Conservation (phyloP, 2,113 vertebrate genomes). For the Azemiops feae region DNA sequence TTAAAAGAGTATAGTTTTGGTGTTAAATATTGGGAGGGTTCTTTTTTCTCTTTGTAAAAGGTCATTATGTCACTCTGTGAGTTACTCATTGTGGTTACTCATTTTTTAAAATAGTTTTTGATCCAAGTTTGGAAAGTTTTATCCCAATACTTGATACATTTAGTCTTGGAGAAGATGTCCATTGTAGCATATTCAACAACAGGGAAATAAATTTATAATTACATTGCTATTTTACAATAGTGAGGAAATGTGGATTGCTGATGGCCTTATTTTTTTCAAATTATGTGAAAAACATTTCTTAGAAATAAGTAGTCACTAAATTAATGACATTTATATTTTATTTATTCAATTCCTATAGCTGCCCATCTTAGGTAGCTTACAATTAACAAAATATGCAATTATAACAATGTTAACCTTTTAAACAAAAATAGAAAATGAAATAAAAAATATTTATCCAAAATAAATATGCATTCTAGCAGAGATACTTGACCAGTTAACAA, state of each 20-base stretch:
- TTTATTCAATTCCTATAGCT: neutral
- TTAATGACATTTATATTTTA: neutral
- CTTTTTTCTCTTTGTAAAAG: neutral
- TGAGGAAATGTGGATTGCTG: neutral
- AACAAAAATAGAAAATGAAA: neutral
- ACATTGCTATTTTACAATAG: constrained; percentile 4
- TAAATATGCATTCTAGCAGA: neutral
- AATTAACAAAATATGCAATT: neutral
- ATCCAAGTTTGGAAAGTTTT: neutral
- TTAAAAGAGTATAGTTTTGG: neutral
- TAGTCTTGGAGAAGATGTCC: neutral
- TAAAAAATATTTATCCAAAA: neutral
- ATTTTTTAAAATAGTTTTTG: neutral
- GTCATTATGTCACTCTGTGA: neutral
- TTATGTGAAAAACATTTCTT: neutral
- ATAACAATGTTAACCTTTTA: neutral
- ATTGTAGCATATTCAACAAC: neutral
- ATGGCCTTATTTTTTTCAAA: neutral
- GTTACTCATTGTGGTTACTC: neutral
- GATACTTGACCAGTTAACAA: neutral
- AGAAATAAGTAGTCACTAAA: neutral
- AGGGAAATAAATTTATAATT: neutral
- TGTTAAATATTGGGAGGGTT: neutral
- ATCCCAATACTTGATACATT: neutral
- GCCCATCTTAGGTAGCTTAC: neutral